phyloP scores from a whole-genome alignment of 1,140 invertebrate genomes.

The Wasmannia auropunctata region DNA sequence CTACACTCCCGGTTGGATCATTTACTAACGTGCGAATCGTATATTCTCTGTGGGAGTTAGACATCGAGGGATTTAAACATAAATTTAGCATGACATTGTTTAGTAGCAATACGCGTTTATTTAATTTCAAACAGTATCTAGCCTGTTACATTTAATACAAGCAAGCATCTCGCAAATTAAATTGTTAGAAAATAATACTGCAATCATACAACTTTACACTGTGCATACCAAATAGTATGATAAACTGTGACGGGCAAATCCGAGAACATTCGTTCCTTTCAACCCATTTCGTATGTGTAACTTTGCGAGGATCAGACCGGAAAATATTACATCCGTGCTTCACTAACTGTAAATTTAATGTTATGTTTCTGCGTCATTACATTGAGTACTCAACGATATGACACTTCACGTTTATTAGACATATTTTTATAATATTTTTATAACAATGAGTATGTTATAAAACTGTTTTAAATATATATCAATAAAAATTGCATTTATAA shows the following conservation, averaged over 20 bases:
- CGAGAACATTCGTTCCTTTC: slow-evolving; percentile 6
- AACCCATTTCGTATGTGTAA: slow-evolving; percentile 1
- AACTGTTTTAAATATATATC: not conserved
- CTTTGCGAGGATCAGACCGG: not conserved
- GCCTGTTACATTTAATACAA: not conserved
- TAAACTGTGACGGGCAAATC: slow-evolving; percentile 13
- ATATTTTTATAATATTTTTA: not conserved
- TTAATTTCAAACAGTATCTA: not conserved
- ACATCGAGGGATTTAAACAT: slow-evolving; percentile 20
- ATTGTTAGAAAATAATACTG: not conserved
- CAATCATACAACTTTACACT: not conserved
- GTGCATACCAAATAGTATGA: not conserved
- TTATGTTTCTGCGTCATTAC: not conserved
- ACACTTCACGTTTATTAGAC: not conserved
- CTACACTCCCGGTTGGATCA: not conserved
- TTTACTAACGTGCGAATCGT: slow-evolving; percentile 11
- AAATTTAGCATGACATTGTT: slow-evolving; percentile 3
- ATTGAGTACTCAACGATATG: not conserved
- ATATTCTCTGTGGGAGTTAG: slow-evolving; percentile 14
- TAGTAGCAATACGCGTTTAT: not conserved
- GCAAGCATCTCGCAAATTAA: not conserved
- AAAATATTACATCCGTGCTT: slow-evolving; percentile 15
- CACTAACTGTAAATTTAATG: slow-evolving; percentile 10
- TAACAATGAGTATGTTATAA: not conserved
- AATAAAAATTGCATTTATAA: not conserved